phyloP scores from a whole-genome alignment of 2,113 vertebrate genomes.

The Neotoma lepida region DNA sequence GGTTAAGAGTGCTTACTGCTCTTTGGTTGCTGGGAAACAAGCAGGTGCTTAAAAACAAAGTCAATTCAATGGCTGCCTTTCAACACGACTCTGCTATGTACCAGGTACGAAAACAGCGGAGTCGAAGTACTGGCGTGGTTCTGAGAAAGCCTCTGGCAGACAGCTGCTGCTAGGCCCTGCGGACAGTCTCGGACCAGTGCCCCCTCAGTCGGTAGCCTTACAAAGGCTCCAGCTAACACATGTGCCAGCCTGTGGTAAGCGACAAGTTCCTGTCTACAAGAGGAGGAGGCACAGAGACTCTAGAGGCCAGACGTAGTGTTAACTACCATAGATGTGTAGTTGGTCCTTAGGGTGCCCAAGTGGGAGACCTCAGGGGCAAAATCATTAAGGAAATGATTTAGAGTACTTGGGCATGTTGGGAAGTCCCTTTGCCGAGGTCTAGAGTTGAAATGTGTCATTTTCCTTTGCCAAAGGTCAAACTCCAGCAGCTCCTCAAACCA shows the following conservation, averaged over 20 bases:
- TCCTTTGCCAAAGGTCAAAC: slow-evolving; percentile 26
- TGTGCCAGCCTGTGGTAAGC: not conserved
- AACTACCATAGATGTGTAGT: not conserved
- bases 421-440: not conserved
- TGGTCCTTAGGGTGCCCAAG: not conserved
- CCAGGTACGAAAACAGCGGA: not conserved
- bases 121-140: too few relatives aligned
- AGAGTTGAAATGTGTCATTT: slow-evolving; percentile 37
- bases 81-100: not conserved
- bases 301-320: not conserved
- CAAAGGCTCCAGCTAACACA: not conserved
- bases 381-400: not conserved
- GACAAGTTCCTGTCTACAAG: not conserved
- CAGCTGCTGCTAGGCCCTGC: not conserved
- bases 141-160: not conserved
- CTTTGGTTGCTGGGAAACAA: not conserved
- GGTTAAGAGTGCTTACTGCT: not conserved
- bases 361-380: not conserved
- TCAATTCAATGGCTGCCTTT: not conserved
- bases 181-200: not conserved
- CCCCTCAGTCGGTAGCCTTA: not conserved
- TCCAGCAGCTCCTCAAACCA: slow-evolving; percentile 31
- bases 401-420: not conserved
- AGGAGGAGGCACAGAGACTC: not conserved
- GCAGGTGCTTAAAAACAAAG: not conserved